Base-by-base conservation (phyloP, 2,113 vertebrate genomes). In the Riparia riparia region DNA sequence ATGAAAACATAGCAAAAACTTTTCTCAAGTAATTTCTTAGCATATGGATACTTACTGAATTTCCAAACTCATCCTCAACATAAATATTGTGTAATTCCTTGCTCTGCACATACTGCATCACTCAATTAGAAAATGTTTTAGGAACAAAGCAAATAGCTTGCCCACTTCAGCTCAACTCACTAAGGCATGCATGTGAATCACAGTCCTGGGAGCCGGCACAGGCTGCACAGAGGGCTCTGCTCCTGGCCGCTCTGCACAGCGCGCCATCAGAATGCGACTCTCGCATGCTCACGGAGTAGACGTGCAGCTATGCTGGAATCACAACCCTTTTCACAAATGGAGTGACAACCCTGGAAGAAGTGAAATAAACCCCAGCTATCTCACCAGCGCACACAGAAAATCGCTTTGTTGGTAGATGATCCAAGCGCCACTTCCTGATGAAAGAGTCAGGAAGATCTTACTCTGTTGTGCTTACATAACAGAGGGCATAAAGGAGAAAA, bases 401-500 rank as follows among this genome's bases (percentile, higher is more conserved):
- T 12, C 3, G 51, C 21, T 61, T 68, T 66, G 44, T 16, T 68
- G 34, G 37, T 29, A 72, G 66, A 85, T 25, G n/a, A 92, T 42
- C 70, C 54, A 87, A 82, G 45, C 19, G 54, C 9, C 61, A 45
- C 69, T 83, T 93, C 61, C 82, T 13, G 56, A 88, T 2, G 9
- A 42, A 71, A 39, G n/a, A 79, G 76, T 64, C 65, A 12, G 58
- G n/a, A 86, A 74, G 44, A 91, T 82, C 78, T 92, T 84, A 73
- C 56, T 87, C 86, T 0, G 0, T 8, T 53, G 65, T 24, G 74
- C 92, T 97, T 96, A 96, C 72, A 61, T 96, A 96, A 96, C 61
- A 60, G 86, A 95, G 95, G 95, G 44, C 96, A 95, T 45, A 79
- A 70, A 81, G 95, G 93, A 94, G 86, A 92, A 85, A 86, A 41